phyloP scores from a whole-genome alignment of 2,888 invertebrate genomes.

The Idaea aversata region DNA sequence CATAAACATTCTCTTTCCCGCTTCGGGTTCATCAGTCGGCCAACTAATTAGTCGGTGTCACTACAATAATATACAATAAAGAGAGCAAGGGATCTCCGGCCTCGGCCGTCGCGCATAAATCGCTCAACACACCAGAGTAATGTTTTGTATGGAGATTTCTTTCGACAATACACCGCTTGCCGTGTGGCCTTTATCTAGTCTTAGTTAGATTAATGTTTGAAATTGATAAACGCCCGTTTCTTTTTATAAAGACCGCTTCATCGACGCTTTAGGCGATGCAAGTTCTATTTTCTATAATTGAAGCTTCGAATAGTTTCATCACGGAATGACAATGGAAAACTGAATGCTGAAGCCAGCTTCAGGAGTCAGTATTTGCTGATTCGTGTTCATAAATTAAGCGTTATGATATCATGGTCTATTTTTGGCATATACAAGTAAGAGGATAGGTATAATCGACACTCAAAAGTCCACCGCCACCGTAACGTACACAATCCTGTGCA shows the following conservation, averaged over 20 bases:
- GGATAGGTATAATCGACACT: no score
- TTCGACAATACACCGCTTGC: slow-evolving; percentile 69
- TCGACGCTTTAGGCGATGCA: not conserved
- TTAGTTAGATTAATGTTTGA: slow-evolving; percentile 72
- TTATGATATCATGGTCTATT: slow-evolving; percentile 73
- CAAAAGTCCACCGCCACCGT: no score
- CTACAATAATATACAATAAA: slow-evolving; percentile 79
- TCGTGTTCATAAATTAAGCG: not conserved
- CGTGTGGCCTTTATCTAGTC: slow-evolving; percentile 72
- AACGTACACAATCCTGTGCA: no score
- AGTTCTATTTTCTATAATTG: slow-evolving; percentile 16
- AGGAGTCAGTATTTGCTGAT: not conserved
- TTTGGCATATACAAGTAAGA: slow-evolving; percentile 42
- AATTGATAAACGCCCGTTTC: slow-evolving; percentile 60
- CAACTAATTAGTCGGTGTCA: slow-evolving; percentile 79
- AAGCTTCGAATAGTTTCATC: slow-evolving; percentile 26
- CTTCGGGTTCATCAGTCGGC: slow-evolving; percentile 74
- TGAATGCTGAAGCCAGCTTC: not conserved
- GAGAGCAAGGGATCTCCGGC: slow-evolving; percentile 59
- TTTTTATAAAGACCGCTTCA: slow-evolving; percentile 36
- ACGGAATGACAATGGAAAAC: not conserved
- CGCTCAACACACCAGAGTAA: slow-evolving; percentile 73
- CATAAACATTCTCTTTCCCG: slow-evolving; percentile 70
- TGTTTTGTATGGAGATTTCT: slow-evolving; percentile 81
- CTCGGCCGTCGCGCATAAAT: slow-evolving; percentile 72